Evolutionary conservation across 2,888 invertebrate genomes (phyloP).

Genomic region (Drosophila algonquin): DNA sequence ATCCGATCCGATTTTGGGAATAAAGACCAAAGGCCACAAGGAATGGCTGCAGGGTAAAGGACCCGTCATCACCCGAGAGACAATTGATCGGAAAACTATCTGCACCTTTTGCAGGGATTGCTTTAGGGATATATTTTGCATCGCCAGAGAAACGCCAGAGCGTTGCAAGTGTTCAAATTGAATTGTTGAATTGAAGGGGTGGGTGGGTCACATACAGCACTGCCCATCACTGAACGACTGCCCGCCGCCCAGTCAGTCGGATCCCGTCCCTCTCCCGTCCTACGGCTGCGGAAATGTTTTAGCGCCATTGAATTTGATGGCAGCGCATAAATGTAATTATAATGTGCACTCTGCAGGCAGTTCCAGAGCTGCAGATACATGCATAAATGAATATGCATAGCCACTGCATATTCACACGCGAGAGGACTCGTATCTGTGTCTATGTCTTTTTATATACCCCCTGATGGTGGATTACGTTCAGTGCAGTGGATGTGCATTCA

Average conservation of each 20-base stretch:
- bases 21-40: too few species aligned
- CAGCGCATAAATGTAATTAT: slow-evolving; percentile 69
- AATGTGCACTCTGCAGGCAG: slow-evolving; percentile 56
- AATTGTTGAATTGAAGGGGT: neutral
- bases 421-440: neutral
- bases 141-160: neutral
- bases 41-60: too few species aligned
- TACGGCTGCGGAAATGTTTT: slow-evolving; percentile 62
- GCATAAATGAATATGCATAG: slow-evolving; percentile 9
- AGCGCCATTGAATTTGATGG: slow-evolving; percentile 73
- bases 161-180: neutral
- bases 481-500: slow-evolving; percentile 1
- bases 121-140: neutral
- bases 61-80: too few species aligned
- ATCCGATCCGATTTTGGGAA: too few species aligned
- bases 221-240: neutral
- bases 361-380: slow-evolving; percentile 8
- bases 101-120: too few species aligned
- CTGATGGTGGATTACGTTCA: slow-evolving; percentile 12
- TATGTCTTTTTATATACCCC: neutral
- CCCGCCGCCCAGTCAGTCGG: neutral
- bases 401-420: neutral
- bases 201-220: neutral
- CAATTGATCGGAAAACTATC: too few species aligned
- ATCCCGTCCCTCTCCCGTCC: neutral